These are phyloP conservation scores for Borostomias antarcticus DNA, from an alignment of 2,797 vertebrate species.

Conservation along the genomic window DNA sequence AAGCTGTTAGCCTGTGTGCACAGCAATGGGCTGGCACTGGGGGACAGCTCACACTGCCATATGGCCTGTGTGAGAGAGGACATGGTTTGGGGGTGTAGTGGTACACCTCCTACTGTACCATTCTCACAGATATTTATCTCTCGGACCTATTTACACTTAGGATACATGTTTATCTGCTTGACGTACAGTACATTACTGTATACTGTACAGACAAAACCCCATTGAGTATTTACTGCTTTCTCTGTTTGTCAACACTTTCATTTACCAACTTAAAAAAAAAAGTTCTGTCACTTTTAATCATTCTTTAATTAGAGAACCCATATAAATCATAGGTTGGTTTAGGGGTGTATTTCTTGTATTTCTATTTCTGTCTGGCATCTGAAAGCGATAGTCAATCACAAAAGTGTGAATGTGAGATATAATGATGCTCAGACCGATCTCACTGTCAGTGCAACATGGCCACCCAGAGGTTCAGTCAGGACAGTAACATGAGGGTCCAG, in stretches of 20 bases:
- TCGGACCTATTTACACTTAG: constrained; percentile 29
- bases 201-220: not conserved
- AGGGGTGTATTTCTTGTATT: not conserved
- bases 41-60: constrained; percentile 70
- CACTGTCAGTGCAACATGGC: not conserved
- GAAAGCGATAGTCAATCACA: not conserved
- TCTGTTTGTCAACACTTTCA: not conserved
- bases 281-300: not conserved
- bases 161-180: not conserved
- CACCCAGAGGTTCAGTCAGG: too few relatives aligned
- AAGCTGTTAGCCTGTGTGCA: constrained; percentile 76
- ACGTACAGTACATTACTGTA: not conserved
- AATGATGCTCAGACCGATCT: not conserved
- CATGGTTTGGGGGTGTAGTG: constrained; percentile 48
- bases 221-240: not conserved
- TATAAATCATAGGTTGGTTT: not conserved
- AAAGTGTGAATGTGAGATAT: not conserved
- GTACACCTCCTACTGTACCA: constrained; percentile 55
- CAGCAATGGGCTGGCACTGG: constrained; percentile 66
- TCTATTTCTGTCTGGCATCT: too few relatives aligned
- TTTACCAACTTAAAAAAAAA: not conserved
- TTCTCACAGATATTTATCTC: constrained; percentile 70
- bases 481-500: too few relatives aligned
- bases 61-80: constrained; percentile 75
- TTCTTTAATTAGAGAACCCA: not conserved